Percentiles rank a stretch among this genome's conserved stretches.
These are phyloP conservation scores for Petroica traversi DNA, from an alignment of 2,113 vertebrate genomes.

Conservation along the genomic window DNA sequence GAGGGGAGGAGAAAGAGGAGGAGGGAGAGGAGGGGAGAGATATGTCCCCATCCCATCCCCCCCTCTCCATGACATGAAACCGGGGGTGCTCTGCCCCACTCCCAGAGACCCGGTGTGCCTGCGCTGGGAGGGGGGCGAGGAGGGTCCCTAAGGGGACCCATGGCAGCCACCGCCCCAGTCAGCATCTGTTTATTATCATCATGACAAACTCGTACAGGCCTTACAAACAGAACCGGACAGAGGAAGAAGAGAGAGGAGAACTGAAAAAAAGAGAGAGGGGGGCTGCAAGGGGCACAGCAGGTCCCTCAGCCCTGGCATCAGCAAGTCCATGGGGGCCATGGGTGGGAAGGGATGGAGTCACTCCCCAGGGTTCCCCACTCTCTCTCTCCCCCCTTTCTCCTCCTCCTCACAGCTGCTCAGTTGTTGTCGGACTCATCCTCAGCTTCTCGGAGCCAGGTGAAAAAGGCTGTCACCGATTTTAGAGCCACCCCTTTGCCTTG, in stretches of 20 bases:
- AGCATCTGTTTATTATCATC: slow-evolving; percentile 62
- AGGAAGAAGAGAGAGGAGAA: slow-evolving; percentile 14
- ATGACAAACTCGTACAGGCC: slow-evolving; percentile 60
- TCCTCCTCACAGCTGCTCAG: slow-evolving; percentile 73
- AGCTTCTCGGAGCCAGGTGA: slow-evolving; percentile 93
- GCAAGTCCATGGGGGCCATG: slow-evolving; percentile 46
- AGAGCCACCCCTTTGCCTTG: slow-evolving; percentile 96
- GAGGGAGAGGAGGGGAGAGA: slow-evolving; percentile 48
- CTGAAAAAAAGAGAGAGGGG: background rate
- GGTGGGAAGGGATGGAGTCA: background rate
- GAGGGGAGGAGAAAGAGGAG: slow-evolving; percentile 7
- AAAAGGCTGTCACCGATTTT: slow-evolving; percentile 97
- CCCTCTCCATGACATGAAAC: slow-evolving; percentile 38
- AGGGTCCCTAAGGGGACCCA: slow-evolving; percentile 26
- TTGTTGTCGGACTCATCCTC: slow-evolving; percentile 95
- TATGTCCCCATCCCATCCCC: slow-evolving; percentile 32
- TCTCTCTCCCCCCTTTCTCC: slow-evolving; percentile 12
- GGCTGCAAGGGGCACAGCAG: background rate
- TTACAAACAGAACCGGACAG: slow-evolving; percentile 15
- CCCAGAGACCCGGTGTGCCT: slow-evolving; percentile 8
- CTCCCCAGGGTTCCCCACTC: background rate
- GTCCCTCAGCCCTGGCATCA: background rate
- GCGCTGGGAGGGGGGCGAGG: background rate
- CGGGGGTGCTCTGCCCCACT: background rate
- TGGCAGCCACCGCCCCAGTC: slow-evolving; percentile 23